These are phyloP conservation scores for Leptodirus hochenwartii DNA, from an alignment of 2,888 invertebrate species.

Conservation along the genomic window DNA sequence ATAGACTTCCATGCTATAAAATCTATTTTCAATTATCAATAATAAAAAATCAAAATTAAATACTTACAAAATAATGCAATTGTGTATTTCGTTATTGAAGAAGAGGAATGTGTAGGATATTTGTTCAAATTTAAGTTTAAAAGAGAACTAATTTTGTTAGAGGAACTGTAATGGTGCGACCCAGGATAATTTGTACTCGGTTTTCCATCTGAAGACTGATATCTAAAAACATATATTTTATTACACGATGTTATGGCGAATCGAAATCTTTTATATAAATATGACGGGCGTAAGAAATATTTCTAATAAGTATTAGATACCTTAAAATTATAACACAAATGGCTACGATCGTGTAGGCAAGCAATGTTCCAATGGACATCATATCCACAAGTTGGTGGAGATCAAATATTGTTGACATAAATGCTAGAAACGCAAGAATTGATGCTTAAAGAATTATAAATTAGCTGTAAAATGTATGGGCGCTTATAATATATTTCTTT, in stretches of 20 bases:
- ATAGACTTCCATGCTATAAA: too few species aligned
- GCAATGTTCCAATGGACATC: conserved; percentile 86
- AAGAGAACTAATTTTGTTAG: conserved; percentile 28
- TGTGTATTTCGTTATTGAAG: conserved; percentile 21
- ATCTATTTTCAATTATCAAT: too few species aligned
- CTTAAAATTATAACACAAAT: conserved; percentile 76
- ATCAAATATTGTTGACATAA: conserved; percentile 80
- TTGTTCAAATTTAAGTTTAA: conserved; percentile 57
- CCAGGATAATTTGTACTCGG: background rate
- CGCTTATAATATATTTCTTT: too few species aligned
- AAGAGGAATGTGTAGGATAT: conserved; percentile 45
- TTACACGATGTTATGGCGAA: too few species aligned
- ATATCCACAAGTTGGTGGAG: conserved; percentile 83
- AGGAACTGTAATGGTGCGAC: conserved; percentile 11
- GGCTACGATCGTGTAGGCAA: conserved; percentile 85
- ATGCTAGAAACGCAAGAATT: too few species aligned
- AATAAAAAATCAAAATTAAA: too few species aligned
- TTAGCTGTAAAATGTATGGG: too few species aligned
- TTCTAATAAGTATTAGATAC: too few species aligned
- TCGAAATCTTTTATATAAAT: conserved; percentile 13
- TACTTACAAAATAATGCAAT: conserved; percentile 10
- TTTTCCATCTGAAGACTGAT: too few species aligned
- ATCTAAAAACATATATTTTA: too few species aligned
- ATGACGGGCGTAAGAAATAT: too few species aligned
- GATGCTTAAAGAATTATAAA: too few species aligned